Base-by-base conservation (phyloP, 2,113 vertebrate genomes). In the Heterotilapia buettikoferi region DNA sequence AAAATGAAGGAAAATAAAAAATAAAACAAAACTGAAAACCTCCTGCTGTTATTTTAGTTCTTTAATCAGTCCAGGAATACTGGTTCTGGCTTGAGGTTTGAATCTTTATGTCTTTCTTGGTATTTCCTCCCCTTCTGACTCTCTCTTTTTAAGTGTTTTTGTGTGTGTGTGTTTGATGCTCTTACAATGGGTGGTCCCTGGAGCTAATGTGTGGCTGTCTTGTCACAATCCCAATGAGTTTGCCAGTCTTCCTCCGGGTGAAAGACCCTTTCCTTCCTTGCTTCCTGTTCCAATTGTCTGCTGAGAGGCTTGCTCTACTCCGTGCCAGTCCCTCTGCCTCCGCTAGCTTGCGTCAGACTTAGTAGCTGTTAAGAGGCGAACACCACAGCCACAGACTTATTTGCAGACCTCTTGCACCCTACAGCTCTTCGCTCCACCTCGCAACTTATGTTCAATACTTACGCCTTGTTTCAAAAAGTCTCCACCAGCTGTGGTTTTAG, bases 241-340 rank as follows among this genome's bases (percentile, higher is more conserved):
- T 93, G 86, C 93, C 93, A 95, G 93, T 91, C 93, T 95, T 94
- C 92, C 94, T 95, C 92, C 54, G 84, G 84, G 93, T 95, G 89
- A 95, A 95, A 95, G 93, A 91, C 84, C 88, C 94, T 83, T 94
- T 95, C 94, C 93, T 94, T 92, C 89, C 93, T 92, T n/a, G 91
- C 94, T 96, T 96, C 95, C 95, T 96, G 95, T 87, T 92, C 68
- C 90, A 90, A 94, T 95, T 95, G 95, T 95, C 87, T 86, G 59
- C 90, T 2, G 89, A 91, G 91, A 84, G 88, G 84, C 89, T 92
- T 88, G 92, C 90, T 88, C 87, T 88, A 82, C 84, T 92, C 82
- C 5, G 91, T 93, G 94, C 95, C 93, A 94, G 91, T 90, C 88
- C 88, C 81, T 85, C 92, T 92, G 91, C 92, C 93, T 91, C 92